Conservation (phyloP, 2,888 invertebrate species). For the Orthosia incerta region DNA sequence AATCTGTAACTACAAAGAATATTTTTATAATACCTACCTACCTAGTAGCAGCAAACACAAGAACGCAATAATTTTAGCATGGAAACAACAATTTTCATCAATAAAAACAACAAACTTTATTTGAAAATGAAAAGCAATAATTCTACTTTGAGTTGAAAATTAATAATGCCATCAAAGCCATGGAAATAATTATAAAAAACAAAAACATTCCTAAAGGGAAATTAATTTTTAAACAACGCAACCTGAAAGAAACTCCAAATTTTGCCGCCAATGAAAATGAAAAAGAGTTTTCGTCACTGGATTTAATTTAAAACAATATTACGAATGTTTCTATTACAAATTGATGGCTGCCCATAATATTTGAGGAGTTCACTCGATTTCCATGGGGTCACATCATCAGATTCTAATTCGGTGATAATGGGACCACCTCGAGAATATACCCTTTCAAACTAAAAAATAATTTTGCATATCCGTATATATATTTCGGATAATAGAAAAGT, state of each 20-base stretch:
- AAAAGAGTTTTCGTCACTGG: conserved; percentile 37
- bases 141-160: conserved; percentile 2
- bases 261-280: conserved; percentile 26
- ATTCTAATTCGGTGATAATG: no score
- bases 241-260: conserved; percentile 5
- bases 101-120: background rate
- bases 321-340: background rate
- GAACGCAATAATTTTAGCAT: background rate
- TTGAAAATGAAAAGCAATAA: conserved; percentile 1
- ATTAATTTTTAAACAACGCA: conserved; percentile 12
- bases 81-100: background rate
- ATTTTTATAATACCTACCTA: background rate
- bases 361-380: no score
- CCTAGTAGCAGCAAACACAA: background rate
- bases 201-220: conserved; percentile 3
- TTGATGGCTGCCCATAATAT: no score
- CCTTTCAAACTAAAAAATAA: no score
- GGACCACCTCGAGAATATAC: no score
- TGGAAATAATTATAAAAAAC: conserved; percentile 18
- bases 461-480: no score
- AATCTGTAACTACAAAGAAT: background rate
- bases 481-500: no score
- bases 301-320: conserved; percentile 13
- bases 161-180: conserved; percentile 20
- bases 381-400: no score